Percentiles rank a stretch among this genome's conserved stretches.
Conservation (phyloP, 2,888 invertebrate genomes). For the Lochmaea crataegi region DNA sequence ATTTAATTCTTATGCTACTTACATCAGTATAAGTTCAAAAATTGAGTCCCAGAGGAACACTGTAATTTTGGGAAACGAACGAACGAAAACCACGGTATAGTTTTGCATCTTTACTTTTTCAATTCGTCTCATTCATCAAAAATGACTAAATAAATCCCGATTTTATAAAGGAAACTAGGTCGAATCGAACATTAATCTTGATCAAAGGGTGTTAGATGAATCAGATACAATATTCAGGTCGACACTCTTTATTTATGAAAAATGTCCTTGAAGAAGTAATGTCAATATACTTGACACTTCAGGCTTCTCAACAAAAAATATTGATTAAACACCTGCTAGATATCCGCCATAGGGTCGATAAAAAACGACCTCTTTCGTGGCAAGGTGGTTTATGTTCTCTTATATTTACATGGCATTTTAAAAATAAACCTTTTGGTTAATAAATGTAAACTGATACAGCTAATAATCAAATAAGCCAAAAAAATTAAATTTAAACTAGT, state of each 20-base stretch:
- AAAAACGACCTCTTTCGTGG: not conserved
- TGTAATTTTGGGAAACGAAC: no score
- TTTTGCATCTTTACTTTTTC: not conserved
- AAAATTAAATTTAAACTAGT: no score
- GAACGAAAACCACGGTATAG: no score
- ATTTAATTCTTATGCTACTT: no score
- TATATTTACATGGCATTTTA: not conserved
- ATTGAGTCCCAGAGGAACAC: no score
- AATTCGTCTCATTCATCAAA: not conserved
- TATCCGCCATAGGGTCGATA: constrained; percentile 17
- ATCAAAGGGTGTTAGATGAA: not conserved
- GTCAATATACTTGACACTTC: not conserved
- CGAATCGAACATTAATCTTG: constrained; percentile 3
- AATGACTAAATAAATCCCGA: not conserved
- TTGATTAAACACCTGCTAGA: constrained; percentile 33
- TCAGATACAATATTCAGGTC: not conserved
- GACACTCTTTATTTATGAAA: not conserved
- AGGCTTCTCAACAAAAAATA: not conserved
- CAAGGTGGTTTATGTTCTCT: not conserved
- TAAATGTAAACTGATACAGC: not conserved
- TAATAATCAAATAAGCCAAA: no score
- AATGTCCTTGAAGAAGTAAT: constrained; percentile 11
- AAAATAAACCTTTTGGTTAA: not conserved
- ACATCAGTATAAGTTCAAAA: no score
- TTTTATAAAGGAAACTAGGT: not conserved